phyloP scores from a whole-genome alignment of 2,113 vertebrate genomes.

The Ifrita kowaldi region DNA sequence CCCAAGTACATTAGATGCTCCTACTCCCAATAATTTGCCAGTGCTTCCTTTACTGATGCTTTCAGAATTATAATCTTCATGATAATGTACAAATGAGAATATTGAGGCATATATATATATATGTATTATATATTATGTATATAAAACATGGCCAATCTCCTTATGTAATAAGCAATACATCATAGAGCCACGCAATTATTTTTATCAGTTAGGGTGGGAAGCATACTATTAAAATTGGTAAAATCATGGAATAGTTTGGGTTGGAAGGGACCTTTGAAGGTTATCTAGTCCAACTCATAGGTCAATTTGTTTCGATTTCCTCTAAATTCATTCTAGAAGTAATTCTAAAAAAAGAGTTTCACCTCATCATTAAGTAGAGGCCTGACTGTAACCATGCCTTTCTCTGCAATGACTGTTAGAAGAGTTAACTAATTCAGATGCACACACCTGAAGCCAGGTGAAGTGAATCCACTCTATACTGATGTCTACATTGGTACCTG shows the following conservation, averaged over 20 bases:
- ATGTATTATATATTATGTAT: no score
- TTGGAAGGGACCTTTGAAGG: background rate
- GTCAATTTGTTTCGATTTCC: background rate
- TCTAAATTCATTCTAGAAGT: background rate
- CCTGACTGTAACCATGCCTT: background rate
- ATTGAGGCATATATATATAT: background rate
- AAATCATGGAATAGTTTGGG: background rate
- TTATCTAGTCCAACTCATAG: background rate
- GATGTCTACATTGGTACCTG: background rate
- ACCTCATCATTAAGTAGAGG: background rate
- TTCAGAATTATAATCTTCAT: background rate
- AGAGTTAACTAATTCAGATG: background rate
- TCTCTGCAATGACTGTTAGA: background rate
- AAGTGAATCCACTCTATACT: background rate
- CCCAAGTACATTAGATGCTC: fast-evolving
- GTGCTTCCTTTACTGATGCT: background rate
- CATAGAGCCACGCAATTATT: background rate
- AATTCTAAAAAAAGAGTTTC: background rate
- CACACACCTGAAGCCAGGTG: background rate
- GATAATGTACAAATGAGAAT: background rate
- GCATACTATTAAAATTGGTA: background rate
- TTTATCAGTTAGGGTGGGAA: background rate
- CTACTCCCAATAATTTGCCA: background rate
- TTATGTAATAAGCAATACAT: background rate
- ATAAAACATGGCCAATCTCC: background rate